Conservation (phyloP, 2,888 invertebrate genomes). For the Autographa gamma region DNA sequence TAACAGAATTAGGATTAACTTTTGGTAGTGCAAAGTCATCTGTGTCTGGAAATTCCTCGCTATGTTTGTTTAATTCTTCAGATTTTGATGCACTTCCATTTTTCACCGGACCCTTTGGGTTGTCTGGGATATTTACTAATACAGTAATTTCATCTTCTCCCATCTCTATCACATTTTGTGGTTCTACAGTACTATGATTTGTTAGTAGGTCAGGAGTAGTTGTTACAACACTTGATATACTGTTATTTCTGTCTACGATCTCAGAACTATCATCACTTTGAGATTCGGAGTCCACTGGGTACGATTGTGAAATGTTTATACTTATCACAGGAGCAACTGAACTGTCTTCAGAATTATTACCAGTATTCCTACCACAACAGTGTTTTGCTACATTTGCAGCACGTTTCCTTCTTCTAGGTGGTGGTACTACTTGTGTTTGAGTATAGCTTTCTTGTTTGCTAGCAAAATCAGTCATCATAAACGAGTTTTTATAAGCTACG, state of each 20-base stretch:
- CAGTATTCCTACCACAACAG: constrained; percentile 52
- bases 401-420: constrained; percentile 77
- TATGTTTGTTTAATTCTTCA: constrained; percentile 40
- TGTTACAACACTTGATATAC: constrained; percentile 58
- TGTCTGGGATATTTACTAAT: constrained; percentile 39
- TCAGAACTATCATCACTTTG: constrained; percentile 85
- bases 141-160: constrained; percentile 42
- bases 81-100: constrained; percentile 24
- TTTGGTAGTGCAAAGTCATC: constrained; percentile 75
- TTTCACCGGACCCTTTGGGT: constrained; percentile 17
- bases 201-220: constrained; percentile 89
- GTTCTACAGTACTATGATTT: constrained; percentile 84
- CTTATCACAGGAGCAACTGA: constrained; percentile 86
- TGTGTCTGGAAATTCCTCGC: constrained; percentile 76
- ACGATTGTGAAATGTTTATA: constrained; percentile 89
- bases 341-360: constrained; percentile 67
- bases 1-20: constrained; percentile 65
- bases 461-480: constrained; percentile 78
- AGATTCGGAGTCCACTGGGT: constrained; percentile 79
- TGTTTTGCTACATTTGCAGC: constrained; percentile 39
- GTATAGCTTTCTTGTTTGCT: constrained; percentile 71
- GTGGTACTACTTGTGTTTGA: constrained; percentile 77
- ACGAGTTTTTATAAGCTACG: constrained; percentile 73
- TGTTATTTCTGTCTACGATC: constrained; percentile 42
- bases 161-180: constrained; percentile 50